phyloP scores from a whole-genome alignment of 2,113 vertebrate species.

The Elachura formosa region DNA sequence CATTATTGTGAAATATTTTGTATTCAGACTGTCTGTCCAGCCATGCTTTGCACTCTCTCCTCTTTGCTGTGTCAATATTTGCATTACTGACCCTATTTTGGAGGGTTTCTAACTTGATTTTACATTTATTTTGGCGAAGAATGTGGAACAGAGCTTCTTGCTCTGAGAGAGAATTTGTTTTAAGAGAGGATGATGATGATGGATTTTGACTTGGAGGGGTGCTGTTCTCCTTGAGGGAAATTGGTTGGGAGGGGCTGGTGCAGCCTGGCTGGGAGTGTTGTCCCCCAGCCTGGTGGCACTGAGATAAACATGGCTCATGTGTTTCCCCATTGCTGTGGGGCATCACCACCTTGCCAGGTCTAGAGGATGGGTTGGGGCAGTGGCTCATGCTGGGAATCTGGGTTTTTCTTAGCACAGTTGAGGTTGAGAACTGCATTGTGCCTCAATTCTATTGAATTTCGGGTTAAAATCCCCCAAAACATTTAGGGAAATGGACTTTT shows the following conservation, averaged over 20 bases:
- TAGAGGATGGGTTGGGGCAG: not conserved
- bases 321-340: accelerated
- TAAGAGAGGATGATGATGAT: constrained; percentile 28
- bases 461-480: not conserved
- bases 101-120: constrained; percentile 51
- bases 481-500: not conserved
- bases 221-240: not conserved
- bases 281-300: not conserved
- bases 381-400: accelerated
- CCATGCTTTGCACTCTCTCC: constrained; percentile 20
- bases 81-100: constrained; percentile 58
- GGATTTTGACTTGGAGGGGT: not conserved
- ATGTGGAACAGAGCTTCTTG: constrained; percentile 2
- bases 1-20: constrained; percentile 29
- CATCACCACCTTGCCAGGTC: not conserved
- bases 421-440: not conserved
- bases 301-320: accelerated
- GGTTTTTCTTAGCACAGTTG: not conserved
- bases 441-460: not conserved
- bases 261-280: not conserved
- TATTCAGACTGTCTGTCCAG: constrained; percentile 41
- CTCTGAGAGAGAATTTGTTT: constrained; percentile 19
- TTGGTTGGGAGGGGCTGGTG: not conserved
- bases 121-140: constrained; percentile 63
- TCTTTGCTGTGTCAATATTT: constrained; percentile 67